A percentile compares a stretch with the other conserved stretches of the same genome.
Conservation (phyloP, 2,113 vertebrate species). For the Parus major region DNA sequence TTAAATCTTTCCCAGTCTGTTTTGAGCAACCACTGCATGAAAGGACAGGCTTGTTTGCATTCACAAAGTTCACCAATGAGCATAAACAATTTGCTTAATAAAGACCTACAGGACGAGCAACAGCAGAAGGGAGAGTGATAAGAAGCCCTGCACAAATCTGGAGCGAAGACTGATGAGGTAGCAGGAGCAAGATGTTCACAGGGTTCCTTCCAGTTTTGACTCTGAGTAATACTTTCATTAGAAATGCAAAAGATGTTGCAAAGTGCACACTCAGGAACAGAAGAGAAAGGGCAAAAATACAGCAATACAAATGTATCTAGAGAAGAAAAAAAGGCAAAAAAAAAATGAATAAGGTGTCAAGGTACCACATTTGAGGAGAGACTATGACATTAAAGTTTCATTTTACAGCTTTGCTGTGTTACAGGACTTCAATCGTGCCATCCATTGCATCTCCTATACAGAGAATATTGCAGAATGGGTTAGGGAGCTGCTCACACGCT, state of each 20-base stretch:
- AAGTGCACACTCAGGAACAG: background rate
- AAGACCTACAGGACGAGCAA: background rate
- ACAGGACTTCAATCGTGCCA: background rate
- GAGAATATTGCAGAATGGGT: background rate
- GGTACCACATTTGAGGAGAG: background rate
- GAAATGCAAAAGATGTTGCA: background rate
- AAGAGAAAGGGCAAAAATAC: background rate
- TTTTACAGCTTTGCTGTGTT: background rate
- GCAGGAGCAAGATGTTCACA: background rate
- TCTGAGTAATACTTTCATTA: constrained; percentile 1
- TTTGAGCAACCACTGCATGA: background rate
- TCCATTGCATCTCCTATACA: background rate
- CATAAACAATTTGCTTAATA: background rate
- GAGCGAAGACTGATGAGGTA: background rate
- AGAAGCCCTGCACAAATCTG: background rate
- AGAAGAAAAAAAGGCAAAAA: constrained; percentile 1
- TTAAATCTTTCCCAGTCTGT: constrained; percentile 10
- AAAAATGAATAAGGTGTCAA: background rate
- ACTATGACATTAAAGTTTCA: constrained; percentile 1
- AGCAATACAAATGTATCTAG: background rate
- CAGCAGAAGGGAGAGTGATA: background rate
- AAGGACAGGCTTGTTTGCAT: background rate
- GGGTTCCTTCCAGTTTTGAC: background rate
- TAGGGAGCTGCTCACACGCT: background rate
- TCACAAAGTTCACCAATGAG: background rate